A percentile compares a stretch with the other conserved stretches of the same genome.
Evolutionary conservation across 2,888 invertebrate genomes (phyloP).

Genomic region (Amblyteles armatorius): DNA sequence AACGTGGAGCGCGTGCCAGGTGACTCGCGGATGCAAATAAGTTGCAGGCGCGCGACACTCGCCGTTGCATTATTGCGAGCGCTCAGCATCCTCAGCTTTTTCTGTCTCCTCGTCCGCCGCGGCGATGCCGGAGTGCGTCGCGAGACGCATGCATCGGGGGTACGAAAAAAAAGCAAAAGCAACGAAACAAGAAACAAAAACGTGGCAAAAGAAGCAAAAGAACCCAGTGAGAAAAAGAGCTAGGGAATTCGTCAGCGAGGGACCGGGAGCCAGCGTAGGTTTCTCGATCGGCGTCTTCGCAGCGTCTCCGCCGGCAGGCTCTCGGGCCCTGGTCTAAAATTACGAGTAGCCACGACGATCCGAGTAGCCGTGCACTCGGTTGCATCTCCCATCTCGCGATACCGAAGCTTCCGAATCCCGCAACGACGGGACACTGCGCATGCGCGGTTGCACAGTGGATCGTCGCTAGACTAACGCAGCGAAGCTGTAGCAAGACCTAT

Average conservation of each 20-base stretch:
- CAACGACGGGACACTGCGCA: background rate
- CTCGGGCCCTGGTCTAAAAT: conserved; percentile 73
- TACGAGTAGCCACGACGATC: conserved; percentile 71
- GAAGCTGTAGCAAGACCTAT: background rate
- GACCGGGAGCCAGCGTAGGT: background rate
- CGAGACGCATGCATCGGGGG: conserved; percentile 12
- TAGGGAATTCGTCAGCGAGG: conserved; percentile 16
- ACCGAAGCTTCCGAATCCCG: background rate
- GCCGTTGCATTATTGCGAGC: conserved; percentile 32
- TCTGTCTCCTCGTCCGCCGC: background rate
- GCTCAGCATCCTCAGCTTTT: background rate
- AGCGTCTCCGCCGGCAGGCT: conserved; percentile 7
- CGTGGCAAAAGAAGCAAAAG: background rate
- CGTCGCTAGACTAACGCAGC: background rate
- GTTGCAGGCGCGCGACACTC: background rate
- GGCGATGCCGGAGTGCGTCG: conserved; percentile 13
- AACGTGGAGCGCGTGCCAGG: conserved; percentile 47
- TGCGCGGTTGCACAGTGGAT: background rate
- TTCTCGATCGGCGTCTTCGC: conserved; percentile 39
- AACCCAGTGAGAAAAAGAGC: conserved; percentile 23
- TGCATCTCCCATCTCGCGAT: conserved; percentile 11
- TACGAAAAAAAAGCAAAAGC: background rate
- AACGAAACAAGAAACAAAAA: conserved; percentile 12
- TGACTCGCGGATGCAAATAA: conserved; percentile 51
- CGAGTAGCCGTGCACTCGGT: background rate